Conservation (phyloP, 92 coral and sea anemone genomes). For the Actinernus sp. region DNA sequence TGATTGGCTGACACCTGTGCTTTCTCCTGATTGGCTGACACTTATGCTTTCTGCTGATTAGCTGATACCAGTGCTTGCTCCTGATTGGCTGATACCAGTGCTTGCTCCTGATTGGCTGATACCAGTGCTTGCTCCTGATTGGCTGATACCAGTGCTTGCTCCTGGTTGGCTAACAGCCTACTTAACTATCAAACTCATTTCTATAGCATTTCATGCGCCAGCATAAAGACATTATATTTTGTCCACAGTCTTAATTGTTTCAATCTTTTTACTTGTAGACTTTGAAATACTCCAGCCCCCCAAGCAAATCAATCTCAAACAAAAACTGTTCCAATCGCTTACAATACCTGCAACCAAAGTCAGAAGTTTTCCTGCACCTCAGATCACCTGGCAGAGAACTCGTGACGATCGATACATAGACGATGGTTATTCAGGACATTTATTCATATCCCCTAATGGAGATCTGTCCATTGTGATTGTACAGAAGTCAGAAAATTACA, state of each 20-base stretch:
- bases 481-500: neutral
- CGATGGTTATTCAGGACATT: conserved; percentile 21
- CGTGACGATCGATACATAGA: neutral
- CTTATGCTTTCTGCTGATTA: neutral
- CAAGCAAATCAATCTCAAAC: neutral
- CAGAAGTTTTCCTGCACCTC: conserved; percentile 18
- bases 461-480: conserved; percentile 18
- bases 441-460: conserved; percentile 22
- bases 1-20: too few relatives aligned
- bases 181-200: too few relatives aligned
- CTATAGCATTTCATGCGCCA: too few relatives aligned
- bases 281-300: neutral
- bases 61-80: neutral
- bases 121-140: too few relatives aligned
- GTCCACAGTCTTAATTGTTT: too few relatives aligned
- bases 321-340: neutral
- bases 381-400: conserved; percentile 1
- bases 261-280: neutral
- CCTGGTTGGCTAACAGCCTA: too few relatives aligned
- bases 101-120: too few relatives aligned
- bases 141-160: too few relatives aligned
- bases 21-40: too few relatives aligned
- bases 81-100: too few relatives aligned
- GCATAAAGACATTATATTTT: too few relatives aligned
- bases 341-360: conserved; percentile 1